Percentiles rank a stretch among this genome's conserved stretches.
Conservation (phyloP, 1,140 invertebrate genomes). For the Meloidogyne chitwoodi region DNA sequence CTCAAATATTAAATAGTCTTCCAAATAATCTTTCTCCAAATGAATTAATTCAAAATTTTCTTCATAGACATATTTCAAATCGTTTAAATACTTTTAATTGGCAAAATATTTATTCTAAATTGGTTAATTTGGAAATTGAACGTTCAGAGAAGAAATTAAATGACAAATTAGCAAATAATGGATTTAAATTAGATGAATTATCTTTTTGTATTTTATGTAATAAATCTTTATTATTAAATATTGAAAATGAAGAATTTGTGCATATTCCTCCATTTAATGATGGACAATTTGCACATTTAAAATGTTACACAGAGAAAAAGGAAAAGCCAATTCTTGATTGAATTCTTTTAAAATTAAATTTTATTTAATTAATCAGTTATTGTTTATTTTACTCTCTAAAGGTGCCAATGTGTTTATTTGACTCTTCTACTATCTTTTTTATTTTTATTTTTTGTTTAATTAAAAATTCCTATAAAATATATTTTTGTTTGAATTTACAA, state of each 20-base stretch:
- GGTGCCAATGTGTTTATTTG: too few species aligned
- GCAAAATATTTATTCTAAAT: neutral
- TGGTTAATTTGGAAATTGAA: neutral
- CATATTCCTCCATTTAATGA: neutral
- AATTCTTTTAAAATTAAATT: too few species aligned
- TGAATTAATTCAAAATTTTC: constrained; percentile 7
- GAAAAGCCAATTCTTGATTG: neutral
- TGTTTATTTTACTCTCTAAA: too few species aligned
- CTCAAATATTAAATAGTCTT: neutral
- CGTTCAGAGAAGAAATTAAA: neutral
- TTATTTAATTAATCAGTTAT: too few species aligned
- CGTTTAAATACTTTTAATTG: neutral
- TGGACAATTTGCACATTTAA: constrained; percentile 13
- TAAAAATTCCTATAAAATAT: too few species aligned
- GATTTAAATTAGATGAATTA: constrained; percentile 7
- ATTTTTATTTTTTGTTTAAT: too few species aligned
- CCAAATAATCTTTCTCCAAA: constrained; percentile 2
- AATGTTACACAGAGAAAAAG: neutral
- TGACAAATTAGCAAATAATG: neutral
- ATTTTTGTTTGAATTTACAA: too few species aligned
- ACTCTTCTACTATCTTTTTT: too few species aligned
- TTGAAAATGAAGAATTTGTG: constrained; percentile 8
- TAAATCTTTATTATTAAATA: neutral
- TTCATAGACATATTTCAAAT: constrained; percentile 6
- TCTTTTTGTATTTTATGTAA: constrained; percentile 1